Conservation (phyloP, 2,113 vertebrate genomes). For the Cavia porcellus region DNA sequence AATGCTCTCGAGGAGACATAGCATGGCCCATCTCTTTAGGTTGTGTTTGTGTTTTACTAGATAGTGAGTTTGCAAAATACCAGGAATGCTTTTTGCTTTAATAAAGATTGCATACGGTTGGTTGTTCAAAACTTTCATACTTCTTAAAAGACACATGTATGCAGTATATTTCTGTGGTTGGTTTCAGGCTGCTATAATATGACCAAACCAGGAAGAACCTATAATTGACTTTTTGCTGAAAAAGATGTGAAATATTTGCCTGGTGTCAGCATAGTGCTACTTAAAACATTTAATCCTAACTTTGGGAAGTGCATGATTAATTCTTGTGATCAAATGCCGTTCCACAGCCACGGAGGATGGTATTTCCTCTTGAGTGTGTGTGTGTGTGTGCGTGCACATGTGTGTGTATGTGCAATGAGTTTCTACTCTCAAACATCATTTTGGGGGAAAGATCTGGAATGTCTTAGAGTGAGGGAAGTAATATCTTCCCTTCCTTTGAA, state of each 20-base stretch:
- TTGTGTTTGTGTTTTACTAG: not conserved
- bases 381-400: no score
- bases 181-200: not conserved
- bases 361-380: not conserved
- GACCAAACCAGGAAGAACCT: not conserved
- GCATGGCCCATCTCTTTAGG: not conserved
- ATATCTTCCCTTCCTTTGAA: not conserved
- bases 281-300: not conserved
- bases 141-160: not conserved
- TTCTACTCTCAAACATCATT: not conserved
- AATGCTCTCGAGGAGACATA: not conserved
- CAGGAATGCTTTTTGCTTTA: constrained; percentile 9
- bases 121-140: not conserved
- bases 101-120: not conserved
- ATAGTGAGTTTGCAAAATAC: not conserved
- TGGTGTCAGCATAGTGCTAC: not conserved
- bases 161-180: not conserved
- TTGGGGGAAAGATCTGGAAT: not conserved
- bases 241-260: not conserved
- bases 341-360: not conserved
- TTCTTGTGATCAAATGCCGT: not conserved
- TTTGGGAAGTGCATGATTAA: not conserved
- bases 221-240: not conserved
- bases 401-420: not conserved
- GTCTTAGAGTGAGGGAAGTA: not conserved